A percentile compares a stretch with the other conserved stretches of the same genome.
phyloP scores from a whole-genome alignment of 2,113 vertebrate species.

The Cynopterus brachyotis region DNA sequence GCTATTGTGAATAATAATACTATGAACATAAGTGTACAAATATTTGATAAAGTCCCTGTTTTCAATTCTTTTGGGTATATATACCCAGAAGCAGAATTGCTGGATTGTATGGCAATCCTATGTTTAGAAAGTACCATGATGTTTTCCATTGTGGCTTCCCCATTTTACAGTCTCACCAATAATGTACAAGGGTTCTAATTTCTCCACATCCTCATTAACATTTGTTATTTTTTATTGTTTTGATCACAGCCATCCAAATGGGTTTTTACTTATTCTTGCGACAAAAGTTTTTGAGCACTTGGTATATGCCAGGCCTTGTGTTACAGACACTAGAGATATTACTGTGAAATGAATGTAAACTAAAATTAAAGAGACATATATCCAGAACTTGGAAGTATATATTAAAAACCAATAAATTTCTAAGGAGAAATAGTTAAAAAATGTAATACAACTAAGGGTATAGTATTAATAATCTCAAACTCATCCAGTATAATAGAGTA shows the following conservation, averaged over 20 bases:
- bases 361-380: not conserved
- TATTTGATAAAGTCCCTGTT: not conserved
- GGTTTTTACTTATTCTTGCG: not conserved
- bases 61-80: not conserved
- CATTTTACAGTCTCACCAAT: not conserved
- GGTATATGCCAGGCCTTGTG: not conserved
- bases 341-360: not conserved
- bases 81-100: not conserved
- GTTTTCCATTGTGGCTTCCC: not conserved
- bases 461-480: constrained; percentile 25
- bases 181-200: not conserved
- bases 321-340: not conserved
- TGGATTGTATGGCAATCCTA: not conserved
- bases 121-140: not conserved
- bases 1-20: not conserved
- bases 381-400: not conserved
- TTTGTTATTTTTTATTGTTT: not conserved
- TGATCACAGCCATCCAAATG: not conserved
- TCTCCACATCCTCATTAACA: not conserved
- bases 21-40: not conserved
- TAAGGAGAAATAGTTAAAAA: constrained; percentile 3
- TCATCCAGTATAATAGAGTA: not conserved
- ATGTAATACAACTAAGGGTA: not conserved
- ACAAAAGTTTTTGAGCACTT: not conserved
- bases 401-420: constrained; percentile 2